Percentiles rank a stretch among this genome's conserved stretches.
Evolutionary conservation across 2,888 invertebrate species (phyloP).

Genomic region (Pocota personata): DNA sequence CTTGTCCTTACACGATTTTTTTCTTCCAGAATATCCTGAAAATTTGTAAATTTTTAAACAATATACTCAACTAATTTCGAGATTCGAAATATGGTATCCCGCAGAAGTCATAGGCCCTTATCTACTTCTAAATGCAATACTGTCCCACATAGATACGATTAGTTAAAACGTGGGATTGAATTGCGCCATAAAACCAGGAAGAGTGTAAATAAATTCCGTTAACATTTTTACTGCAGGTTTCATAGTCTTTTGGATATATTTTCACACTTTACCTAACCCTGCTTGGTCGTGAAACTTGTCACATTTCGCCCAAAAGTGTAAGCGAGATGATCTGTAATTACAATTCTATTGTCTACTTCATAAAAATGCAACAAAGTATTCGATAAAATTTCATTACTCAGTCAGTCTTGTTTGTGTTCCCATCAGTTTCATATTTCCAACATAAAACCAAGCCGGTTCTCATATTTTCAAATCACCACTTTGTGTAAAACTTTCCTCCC

Average conservation of each 20-base stretch:
- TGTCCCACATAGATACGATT: too few species aligned
- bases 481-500: neutral
- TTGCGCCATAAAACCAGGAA: too few species aligned
- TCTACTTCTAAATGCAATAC: too few species aligned
- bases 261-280: neutral
- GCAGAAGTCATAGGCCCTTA: too few species aligned
- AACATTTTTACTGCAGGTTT: too few species aligned
- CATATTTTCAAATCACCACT: neutral
- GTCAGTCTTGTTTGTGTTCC: neutral
- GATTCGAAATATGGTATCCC: too few species aligned
- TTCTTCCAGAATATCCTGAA: too few species aligned
- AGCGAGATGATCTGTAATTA: neutral
- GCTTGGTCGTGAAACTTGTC: neutral
- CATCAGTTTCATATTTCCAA: conserved; percentile 21
- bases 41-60: too few species aligned
- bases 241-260: neutral
- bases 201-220: too few species aligned
- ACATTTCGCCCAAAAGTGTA: neutral
- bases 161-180: too few species aligned
- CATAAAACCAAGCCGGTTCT: conserved; percentile 11
- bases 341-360: neutral
- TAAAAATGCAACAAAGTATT: neutral
- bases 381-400: neutral
- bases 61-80: too few species aligned
- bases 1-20: too few species aligned